A percentile compares a stretch with the other conserved stretches of the same genome.
Evolutionary conservation across 2,113 vertebrate genomes (phyloP).

Genomic region (Mesitornis unicolor): DNA sequence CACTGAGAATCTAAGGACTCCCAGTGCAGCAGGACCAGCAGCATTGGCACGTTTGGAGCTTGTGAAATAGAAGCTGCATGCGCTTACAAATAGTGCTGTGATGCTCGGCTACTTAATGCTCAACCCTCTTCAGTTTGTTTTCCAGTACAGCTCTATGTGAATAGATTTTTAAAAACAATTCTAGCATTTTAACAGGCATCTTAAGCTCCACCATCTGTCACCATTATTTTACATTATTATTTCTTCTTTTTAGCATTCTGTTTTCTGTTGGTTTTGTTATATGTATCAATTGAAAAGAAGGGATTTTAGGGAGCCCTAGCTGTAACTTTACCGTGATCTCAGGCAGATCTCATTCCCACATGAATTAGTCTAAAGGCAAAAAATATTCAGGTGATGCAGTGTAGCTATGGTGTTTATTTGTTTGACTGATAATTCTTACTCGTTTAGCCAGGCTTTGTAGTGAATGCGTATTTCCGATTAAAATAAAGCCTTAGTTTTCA

Average conservation of each 20-base stretch:
- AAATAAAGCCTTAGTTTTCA: conserved; percentile 27
- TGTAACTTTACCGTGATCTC: background rate
- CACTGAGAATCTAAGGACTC: conserved; percentile 17
- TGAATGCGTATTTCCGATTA: background rate
- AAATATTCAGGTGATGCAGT: background rate
- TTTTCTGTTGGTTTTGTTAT: conserved; percentile 1
- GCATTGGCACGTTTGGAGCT: background rate
- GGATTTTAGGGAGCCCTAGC: background rate
- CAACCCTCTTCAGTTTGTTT: background rate
- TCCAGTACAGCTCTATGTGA: background rate
- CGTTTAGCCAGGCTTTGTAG: background rate
- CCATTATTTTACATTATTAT: background rate
- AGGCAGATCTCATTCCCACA: background rate
- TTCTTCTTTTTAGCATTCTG: background rate
- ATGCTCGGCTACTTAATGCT: conserved; percentile 11
- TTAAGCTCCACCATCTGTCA: conserved; percentile 9
- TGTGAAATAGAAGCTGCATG: conserved; percentile 18
- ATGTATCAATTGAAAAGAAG: background rate
- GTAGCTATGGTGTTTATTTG: background rate
- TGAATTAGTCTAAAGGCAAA: background rate
- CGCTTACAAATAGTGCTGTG: background rate
- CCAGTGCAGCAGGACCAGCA: background rate
- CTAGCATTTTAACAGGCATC: background rate
- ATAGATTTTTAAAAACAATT: background rate
- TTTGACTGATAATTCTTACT: background rate